phyloP scores from a whole-genome alignment of 2,797 vertebrate genomes.

The Cynodonichthys magdalenae region DNA sequence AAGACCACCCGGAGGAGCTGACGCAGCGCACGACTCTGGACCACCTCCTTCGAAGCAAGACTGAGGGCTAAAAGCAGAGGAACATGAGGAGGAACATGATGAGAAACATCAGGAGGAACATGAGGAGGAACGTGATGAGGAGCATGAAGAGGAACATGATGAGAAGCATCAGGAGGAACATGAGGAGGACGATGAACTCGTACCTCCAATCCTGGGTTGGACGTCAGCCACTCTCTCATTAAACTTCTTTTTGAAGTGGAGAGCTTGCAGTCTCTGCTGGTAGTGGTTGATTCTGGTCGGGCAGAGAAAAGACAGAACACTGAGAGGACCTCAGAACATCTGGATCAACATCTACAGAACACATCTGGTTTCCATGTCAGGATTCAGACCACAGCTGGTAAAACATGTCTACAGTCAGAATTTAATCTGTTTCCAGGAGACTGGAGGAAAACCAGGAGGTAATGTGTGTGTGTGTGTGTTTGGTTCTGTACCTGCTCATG shows the following conservation, averaged over 20 bases:
- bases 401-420: too few relatives aligned
- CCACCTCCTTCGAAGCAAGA: constrained; percentile 56
- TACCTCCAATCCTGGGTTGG: constrained; percentile 94
- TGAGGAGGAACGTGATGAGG: too few relatives aligned
- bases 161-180: not conserved
- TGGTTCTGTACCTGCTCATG: constrained; percentile 90
- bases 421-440: too few relatives aligned
- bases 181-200: too few relatives aligned
- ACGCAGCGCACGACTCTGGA: constrained; percentile 31
- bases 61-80: constrained; percentile 49
- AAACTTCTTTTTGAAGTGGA: constrained; percentile 98
- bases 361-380: not conserved
- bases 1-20: constrained; percentile 82
- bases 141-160: too few relatives aligned
- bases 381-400: too few relatives aligned
- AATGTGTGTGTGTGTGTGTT: not conserved
- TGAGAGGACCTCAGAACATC: not conserved
- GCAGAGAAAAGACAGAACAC: not conserved
- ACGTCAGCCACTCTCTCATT: constrained; percentile 91
- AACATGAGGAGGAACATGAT: not conserved
- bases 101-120: too few relatives aligned
- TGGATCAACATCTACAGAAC: not conserved
- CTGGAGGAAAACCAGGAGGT: too few relatives aligned
- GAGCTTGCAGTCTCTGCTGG: constrained; percentile 90
- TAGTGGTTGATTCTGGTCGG: constrained; percentile 88